phyloP scores from a whole-genome alignment of 2,888 invertebrate species.

The Hetaerina titia region DNA sequence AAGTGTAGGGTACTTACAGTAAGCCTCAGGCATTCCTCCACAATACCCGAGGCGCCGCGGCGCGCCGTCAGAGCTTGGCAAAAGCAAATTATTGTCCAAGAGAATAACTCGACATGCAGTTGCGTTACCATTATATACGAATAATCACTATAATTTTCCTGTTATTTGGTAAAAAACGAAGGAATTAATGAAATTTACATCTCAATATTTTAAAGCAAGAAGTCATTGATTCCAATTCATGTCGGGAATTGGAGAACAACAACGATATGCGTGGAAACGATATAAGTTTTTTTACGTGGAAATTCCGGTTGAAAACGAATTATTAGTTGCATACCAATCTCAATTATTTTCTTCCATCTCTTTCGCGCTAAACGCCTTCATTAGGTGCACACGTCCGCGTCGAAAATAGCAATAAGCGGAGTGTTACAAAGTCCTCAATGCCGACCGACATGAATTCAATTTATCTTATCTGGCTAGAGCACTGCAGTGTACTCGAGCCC shows the following conservation, averaged over 20 bases:
- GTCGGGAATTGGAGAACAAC: not conserved
- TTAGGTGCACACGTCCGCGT: not conserved
- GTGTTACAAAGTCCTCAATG: not conserved
- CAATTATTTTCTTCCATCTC: not conserved
- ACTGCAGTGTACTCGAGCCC: not conserved
- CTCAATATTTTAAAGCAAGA: not conserved
- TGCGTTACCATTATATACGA: no score
- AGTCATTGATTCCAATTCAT: not conserved
- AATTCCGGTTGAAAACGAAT: not conserved
- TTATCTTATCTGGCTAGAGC: slow-evolving; percentile 27
- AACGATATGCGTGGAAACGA: not conserved
- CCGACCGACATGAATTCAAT: slow-evolving; percentile 29
- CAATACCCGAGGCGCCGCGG: no score
- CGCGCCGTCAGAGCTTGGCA: no score
- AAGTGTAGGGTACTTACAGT: no score
- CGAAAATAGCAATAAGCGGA: not conserved
- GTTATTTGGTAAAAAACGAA: no score
- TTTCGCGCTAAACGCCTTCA: not conserved
- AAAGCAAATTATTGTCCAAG: no score
- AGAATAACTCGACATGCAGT: no score
- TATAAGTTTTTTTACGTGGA: not conserved
- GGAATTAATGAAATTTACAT: not conserved
- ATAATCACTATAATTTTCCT: no score
- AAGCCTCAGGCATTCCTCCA: no score
- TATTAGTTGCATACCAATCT: not conserved